Base-by-base conservation (phyloP, 35 echinoderm and acorn worm species). In the Eucidaris tribuloides region DNA sequence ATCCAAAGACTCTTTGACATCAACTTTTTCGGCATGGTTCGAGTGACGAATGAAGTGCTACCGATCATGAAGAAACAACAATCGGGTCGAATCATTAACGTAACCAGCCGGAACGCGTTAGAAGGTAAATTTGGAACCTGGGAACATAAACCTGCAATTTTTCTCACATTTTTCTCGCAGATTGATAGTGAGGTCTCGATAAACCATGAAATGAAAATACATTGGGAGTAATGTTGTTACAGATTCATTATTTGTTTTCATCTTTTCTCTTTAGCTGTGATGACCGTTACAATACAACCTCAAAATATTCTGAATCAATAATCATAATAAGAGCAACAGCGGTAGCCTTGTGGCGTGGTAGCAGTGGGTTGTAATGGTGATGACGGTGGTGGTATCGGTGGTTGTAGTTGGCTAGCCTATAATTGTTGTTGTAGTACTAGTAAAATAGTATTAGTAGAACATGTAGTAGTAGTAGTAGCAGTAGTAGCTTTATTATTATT, bases 71-170 rank as follows among this genome's bases (percentile, higher is more conserved):
- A 79, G 48, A 46, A 55, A 30, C 76, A 79, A 44, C 28, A 44
- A 9, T 79, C 76, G 18, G 76, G 76, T 45, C 20, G 76, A 46
- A 79, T 79, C 13, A 79, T 79, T 44, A 79, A 79, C 76, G 49
- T 79, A 6, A 50, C n/a, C 20, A 79, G 76, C 29, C 44, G 30
- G 3, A 46, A 49, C 34, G 76, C 39, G 24, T 46, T 79, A 7
- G 44, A 5, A 46, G 34, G 76, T 79, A 79, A 79, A 35, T 40
- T 60, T 3, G 5, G 57, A 60, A 60, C 31, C 31, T 22, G 14
- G 14, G 14, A 9, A 60, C 31, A 5, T 20, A 9, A 60, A 25
- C 31, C 57, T 60, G 23, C 57, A 14, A 17, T 22, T 17, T 22
- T 1, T 55, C 14, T 17, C 49, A 17, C 49, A 17, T 22, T 55